Conservation (phyloP, 1,140 invertebrate species). For the Portunus trituberculatus region DNA sequence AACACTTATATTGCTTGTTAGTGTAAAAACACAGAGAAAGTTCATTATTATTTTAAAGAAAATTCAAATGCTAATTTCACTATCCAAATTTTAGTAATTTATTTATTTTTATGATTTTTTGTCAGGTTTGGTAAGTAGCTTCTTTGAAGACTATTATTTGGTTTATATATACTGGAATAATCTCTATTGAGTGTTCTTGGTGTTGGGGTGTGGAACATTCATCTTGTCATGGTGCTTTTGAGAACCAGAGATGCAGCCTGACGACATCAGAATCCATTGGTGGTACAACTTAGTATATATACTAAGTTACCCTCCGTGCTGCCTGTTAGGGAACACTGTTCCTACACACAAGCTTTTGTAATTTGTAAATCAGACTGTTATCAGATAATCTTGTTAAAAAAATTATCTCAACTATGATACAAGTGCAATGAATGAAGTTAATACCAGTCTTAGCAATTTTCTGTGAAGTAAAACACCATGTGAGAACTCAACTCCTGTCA, state of each 20-base stretch:
- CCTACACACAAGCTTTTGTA: background rate
- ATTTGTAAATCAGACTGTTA: background rate
- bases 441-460: too few species aligned
- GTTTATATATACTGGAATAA: background rate
- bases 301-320: background rate
- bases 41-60: too few species aligned
- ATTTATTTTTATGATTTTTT: too few species aligned
- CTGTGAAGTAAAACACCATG: too few species aligned
- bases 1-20: background rate
- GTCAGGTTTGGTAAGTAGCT: background rate
- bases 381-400: background rate
- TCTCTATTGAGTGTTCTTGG: background rate
- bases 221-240: slow-evolving; percentile 58
- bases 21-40: background rate
- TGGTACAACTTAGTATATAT: background rate
- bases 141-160: background rate
- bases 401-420: background rate
- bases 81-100: too few species aligned
- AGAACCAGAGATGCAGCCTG: slow-evolving; percentile 62
- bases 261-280: background rate
- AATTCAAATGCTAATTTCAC: too few species aligned
- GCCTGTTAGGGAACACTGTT: background rate
- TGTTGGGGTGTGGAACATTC: background rate
- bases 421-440: too few species aligned
- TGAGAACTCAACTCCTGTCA: too few species aligned